Evolutionary conservation across 2,888 invertebrate species (phyloP).

Genomic region (Silvanus unidentatus): DNA sequence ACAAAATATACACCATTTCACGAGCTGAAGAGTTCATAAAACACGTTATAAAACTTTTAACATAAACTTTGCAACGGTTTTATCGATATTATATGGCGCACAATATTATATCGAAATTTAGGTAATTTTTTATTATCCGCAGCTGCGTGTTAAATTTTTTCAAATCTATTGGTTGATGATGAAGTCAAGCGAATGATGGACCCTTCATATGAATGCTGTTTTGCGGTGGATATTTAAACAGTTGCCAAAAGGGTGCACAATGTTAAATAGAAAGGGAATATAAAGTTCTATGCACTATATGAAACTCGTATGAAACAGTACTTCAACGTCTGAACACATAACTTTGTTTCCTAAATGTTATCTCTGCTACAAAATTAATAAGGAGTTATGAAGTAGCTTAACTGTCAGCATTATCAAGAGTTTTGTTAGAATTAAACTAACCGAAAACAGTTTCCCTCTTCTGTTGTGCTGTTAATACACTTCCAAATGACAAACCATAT

Average conservation of each 20-base stretch:
- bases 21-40: slow-evolving; percentile 15
- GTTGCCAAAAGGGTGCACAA: too few species aligned
- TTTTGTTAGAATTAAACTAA: background rate
- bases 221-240: too few species aligned
- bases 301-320: too few species aligned
- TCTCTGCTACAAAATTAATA: slow-evolving; percentile 21
- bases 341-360: slow-evolving; percentile 19
- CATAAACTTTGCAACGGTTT: slow-evolving; percentile 13
- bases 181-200: too few species aligned
- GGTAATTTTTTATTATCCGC: slow-evolving; percentile 5
- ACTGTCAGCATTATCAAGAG: slow-evolving; percentile 3
- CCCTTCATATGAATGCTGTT: too few species aligned
- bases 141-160: too few species aligned
- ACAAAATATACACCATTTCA: too few species aligned
- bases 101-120: slow-evolving; percentile 8
- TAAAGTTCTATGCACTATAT: too few species aligned
- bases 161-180: too few species aligned
- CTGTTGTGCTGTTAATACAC: slow-evolving; percentile 1
- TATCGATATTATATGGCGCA: slow-evolving; percentile 9
- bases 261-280: too few species aligned
- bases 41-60: slow-evolving; percentile 14
- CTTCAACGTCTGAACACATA: slow-evolving; percentile 4
- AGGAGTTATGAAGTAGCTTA: slow-evolving; percentile 25
- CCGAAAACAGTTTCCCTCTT: background rate
- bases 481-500: background rate